Percentiles rank a stretch among this genome's conserved stretches.
Conservation (phyloP, 2,797 vertebrate genomes). For the Aeoliscus strigatus region DNA sequence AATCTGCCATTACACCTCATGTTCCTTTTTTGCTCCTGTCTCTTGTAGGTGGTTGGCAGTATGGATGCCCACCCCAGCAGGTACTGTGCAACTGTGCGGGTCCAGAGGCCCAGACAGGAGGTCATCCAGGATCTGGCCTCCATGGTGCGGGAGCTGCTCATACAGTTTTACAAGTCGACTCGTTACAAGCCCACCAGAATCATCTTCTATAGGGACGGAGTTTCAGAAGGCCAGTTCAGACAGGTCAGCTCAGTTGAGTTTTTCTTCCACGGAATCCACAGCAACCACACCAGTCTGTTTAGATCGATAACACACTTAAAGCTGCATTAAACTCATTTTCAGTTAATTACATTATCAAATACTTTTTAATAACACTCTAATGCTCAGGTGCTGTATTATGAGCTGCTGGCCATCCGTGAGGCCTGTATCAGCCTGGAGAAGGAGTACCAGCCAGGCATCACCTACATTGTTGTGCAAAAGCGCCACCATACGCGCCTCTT, state of each 20-base stretch:
- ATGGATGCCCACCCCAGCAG: constrained; percentile 99
- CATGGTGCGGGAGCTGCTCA: constrained; percentile 97
- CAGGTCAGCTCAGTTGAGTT: no score
- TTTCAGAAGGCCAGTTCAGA: constrained; percentile 94
- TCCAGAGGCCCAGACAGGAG: constrained; percentile 95
- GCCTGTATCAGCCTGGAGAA: constrained; percentile 99
- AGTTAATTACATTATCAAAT: neutral
- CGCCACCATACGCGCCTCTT: constrained; percentile 98
- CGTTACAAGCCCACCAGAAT: constrained; percentile 98
- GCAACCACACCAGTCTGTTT: no score
- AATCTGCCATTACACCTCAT: no score
- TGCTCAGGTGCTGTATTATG: constrained; percentile 92
- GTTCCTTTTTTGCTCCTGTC: no score
- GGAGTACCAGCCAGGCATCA: constrained; percentile 98
- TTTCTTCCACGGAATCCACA: no score
- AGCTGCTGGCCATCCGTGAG: constrained; percentile 94
- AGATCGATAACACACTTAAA: no score
- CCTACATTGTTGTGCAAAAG: constrained; percentile 97
- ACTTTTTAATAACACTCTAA: no score
- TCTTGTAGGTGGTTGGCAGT: constrained; percentile 92
- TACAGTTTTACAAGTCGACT: constrained; percentile 99
- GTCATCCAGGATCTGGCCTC: constrained; percentile 97
- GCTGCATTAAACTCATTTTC: no score
- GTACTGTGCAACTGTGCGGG: constrained; percentile 96
- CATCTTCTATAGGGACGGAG: constrained; percentile 98